phyloP scores from a whole-genome alignment of 2,797 vertebrate species.

The Ciconia nigra region DNA sequence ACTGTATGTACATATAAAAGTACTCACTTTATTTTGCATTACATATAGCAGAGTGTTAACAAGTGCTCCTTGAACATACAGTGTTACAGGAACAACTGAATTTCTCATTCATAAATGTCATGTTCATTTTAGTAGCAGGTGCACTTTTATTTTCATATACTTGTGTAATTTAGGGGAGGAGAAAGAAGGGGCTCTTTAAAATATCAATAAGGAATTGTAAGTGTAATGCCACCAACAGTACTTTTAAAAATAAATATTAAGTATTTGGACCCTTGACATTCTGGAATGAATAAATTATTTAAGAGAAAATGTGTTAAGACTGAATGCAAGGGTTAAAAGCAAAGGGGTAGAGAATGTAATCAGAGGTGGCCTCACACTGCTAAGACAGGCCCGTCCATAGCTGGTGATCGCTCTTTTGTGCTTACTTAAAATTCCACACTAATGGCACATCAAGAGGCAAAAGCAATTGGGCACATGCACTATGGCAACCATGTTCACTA shows the following conservation, averaged over 20 bases:
- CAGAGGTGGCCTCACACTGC: conserved; percentile 75
- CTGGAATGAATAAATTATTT: conserved; percentile 98
- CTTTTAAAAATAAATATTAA: conserved; percentile 85
- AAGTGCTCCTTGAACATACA: conserved; percentile 64
- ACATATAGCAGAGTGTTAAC: conserved; percentile 62
- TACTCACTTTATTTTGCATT: conserved; percentile 52
- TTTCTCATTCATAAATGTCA: conserved; percentile 54
- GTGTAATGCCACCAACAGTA: conserved; percentile 92
- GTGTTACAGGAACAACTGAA: conserved; percentile 28
- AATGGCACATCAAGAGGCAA: conserved; percentile 77
- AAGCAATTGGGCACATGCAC: conserved; percentile 76
- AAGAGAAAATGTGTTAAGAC: conserved; percentile 90
- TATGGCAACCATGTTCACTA: conserved; percentile 79
- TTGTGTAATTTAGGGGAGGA: conserved; percentile 50
- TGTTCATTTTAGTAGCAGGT: conserved; percentile 68
- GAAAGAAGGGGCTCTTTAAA: conserved; percentile 41
- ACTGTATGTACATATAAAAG: conserved; percentile 30
- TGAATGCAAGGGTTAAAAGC: conserved; percentile 83
- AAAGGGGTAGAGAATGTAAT: conserved; percentile 71
- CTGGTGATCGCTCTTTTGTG: conserved; percentile 86
- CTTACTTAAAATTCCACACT: conserved; percentile 74
- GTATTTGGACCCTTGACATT: conserved; percentile 91
- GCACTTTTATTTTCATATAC: conserved; percentile 56
- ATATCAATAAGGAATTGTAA: conserved; percentile 76
- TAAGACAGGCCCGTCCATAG: conserved; percentile 69